Evolutionary conservation across 2,888 invertebrate species (phyloP), one percentile per base, ranked within the genome.

Genomic region (Mamestra brassicae): DNA sequence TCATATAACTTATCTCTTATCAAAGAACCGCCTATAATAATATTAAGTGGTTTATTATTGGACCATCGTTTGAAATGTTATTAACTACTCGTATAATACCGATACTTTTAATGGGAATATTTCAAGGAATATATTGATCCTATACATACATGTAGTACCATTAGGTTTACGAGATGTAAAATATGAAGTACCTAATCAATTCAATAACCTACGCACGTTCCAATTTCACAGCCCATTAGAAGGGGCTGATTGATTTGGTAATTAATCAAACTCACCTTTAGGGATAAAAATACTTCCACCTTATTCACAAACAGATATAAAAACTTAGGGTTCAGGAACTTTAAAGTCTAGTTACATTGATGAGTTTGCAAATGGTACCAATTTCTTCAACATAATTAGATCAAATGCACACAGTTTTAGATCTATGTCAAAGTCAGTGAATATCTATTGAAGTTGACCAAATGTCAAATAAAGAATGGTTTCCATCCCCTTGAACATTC

Each of bases 11-110:
- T 60, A 26, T 38, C 3, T 36, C n/a, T 50, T 62, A 71, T 79
- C 79, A 81, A 83, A 75, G 65, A 36, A 52, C 47, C 55, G 61
- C 36, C 50, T 57, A 17, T 70, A 62, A 74, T 78, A 69, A 78
- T 78, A 81, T 74, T 68, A 71, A 74, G 52, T 69, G 54, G 15
- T 64, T 64, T 66, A 71, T 68, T 78, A 75, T 72, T 62, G 63
- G 54, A 50, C 36, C 58, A 69, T 58, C 81, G 62, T 78, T 65
- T 66, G 55, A 77, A 57, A 69, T 60, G 61, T 81, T 80, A 80
- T 60, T 61, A 68, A 38, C 52, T 64, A 57, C 38, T 17, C 57
- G n/a, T 34, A 15, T 36, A 17, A 50, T 63, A 36, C n/a, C 26
- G 61, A 15, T 34, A 75, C 60, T 74, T 17, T 52, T 57, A 34